Base-by-base conservation (phyloP, 2,113 vertebrate species). In the Pomatorhinus ruficollis region DNA sequence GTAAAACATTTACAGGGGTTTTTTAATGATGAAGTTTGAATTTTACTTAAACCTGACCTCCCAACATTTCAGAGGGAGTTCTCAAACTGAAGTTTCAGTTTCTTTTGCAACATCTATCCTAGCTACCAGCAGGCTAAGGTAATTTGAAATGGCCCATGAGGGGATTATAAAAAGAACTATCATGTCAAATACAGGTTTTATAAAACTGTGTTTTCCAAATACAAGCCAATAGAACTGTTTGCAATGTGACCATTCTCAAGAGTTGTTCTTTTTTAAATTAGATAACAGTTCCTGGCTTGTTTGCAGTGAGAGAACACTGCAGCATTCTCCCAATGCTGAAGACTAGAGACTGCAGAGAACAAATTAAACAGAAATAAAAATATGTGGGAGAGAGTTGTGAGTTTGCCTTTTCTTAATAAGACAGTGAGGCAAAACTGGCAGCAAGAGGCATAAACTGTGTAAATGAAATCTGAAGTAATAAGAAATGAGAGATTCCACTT, bases 31-130 rank as follows among this genome's bases (percentile, higher is more conserved):
- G 24, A 87, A 75, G 45, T 91, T 89, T 91, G 52, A 24, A 45
- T 91, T 95, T 96, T 96, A 57, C 69, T 89, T 94, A 69, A 91
- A 94, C 52, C 39, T 79, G 59, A 87, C 82, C 71, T 95, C 54
- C 33, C 47, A 80, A 1, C 14, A 33, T 91, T 94, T 80, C 47
- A 54, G 66, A 90, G 24, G 37, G 14, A 79, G 15, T 19, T 53
- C 39, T 28, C 19, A 79, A 44, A 65, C 31, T 18, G 39, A 64
- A 53, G 20, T 44, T 64, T 53, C 37, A 35, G 35, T 69, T 77
- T 76, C 53, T 77, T 95, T 61, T 88, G 54, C 52, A 63, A 31
- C 31, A 63, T 80, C 59, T 74, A 18, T 83, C 66, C 45, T 63
- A 59, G 23, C 61, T 85, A 90, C 64, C 21, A 63, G 52, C 44